These are phyloP conservation scores for Gambelia wislizenii DNA, from an alignment of 2,797 vertebrate genomes.

Conservation along the genomic window DNA sequence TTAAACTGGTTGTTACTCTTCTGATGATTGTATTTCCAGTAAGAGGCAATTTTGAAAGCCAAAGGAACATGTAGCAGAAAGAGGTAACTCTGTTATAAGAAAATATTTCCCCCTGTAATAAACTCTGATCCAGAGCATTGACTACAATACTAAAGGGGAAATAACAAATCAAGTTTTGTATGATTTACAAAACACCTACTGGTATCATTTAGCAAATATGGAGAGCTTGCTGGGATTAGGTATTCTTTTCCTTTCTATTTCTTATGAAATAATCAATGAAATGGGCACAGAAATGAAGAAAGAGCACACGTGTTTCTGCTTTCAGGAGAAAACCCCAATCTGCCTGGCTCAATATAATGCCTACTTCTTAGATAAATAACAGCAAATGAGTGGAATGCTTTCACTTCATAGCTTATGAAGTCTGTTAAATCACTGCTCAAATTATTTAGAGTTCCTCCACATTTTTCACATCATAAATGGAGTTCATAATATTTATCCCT, in stretches of 20 bases:
- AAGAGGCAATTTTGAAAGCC: conserved; percentile 22
- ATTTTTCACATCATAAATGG: neutral
- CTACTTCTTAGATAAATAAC: conserved; percentile 18
- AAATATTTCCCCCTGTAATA: conserved; percentile 7
- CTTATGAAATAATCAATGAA: conserved; percentile 4
- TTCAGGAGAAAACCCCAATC: neutral
- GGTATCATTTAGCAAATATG: conserved; percentile 11
- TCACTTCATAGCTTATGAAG: neutral
- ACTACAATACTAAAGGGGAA: neutral
- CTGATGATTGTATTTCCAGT: conserved; percentile 41
- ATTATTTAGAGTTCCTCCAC: neutral
- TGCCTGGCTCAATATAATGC: neutral
- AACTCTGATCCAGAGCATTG: conserved; percentile 20
- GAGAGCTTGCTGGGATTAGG: conserved; percentile 22
- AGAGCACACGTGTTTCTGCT: neutral
- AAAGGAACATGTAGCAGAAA: conserved; percentile 18
- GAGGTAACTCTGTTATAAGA: conserved; percentile 33
- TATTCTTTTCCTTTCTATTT: conserved; percentile 11
- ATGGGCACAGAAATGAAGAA: conserved; percentile 6
- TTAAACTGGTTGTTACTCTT: conserved; percentile 48
- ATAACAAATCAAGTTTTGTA: conserved; percentile 15
- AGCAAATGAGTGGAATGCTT: neutral
- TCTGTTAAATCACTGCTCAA: neutral
- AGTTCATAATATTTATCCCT: neutral
- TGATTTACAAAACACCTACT: conserved; percentile 23